phyloP scores from a whole-genome alignment of 2,113 vertebrate species.

The Cinclus mexicanus region DNA sequence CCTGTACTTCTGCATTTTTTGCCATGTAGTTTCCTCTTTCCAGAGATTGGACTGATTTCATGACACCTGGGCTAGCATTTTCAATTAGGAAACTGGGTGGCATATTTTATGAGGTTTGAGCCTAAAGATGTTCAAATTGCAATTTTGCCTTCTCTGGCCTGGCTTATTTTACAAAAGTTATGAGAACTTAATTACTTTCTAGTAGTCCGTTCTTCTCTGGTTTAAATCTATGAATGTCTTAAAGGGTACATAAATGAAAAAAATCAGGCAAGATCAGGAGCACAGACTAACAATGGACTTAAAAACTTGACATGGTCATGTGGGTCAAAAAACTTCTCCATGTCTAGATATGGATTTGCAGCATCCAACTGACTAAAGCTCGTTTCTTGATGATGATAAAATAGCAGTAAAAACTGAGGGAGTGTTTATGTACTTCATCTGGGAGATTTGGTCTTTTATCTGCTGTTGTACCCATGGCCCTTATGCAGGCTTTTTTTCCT shows the following conservation, averaged over 20 bases:
- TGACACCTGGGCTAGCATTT: not conserved
- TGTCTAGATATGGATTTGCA: not conserved
- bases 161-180: not conserved
- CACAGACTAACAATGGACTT: not conserved
- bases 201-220: not conserved
- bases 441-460: not conserved
- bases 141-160: not conserved
- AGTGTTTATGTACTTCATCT: not conserved
- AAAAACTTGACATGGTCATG: not conserved
- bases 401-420: not conserved
- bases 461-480: accelerated
- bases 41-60: not conserved
- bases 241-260: not conserved
- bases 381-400: not conserved
- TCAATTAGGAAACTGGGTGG: not conserved
- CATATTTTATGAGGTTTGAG: not conserved
- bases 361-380: not conserved
- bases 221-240: not conserved
- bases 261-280: not conserved
- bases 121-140: not conserved
- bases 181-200: not conserved
- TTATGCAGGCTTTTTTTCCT: not conserved
- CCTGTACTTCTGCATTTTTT: not conserved
- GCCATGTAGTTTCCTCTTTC: not conserved
- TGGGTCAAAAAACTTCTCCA: not conserved